These are phyloP conservation scores for Podotricha telesiphe DNA, from an alignment of 2,888 invertebrate species.

Conservation along the genomic window DNA sequence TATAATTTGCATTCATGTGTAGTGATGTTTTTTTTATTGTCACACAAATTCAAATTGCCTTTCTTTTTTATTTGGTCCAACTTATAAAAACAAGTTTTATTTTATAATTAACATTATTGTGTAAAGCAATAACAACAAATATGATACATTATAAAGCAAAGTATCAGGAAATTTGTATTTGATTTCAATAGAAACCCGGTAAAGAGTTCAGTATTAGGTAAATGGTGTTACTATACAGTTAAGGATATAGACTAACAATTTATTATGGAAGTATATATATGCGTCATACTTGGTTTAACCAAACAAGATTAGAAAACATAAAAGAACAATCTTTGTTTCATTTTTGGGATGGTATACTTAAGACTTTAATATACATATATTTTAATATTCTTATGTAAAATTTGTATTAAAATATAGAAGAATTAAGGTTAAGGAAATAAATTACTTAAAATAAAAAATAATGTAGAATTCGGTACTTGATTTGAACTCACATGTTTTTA, in stretches of 20 bases:
- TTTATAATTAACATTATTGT: background rate
- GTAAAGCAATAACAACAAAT: background rate
- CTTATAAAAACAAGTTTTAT: background rate
- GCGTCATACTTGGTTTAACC: constrained; percentile 1
- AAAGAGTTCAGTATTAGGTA: background rate
- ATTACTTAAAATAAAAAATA: background rate
- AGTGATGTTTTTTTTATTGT: too few species aligned
- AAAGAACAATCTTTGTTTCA: background rate
- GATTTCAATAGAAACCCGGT: background rate
- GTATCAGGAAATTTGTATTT: background rate
- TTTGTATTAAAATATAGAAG: background rate
- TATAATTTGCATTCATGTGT: too few species aligned
- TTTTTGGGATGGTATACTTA: background rate
- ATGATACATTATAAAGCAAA: background rate
- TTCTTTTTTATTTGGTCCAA: too few species aligned
- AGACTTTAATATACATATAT: too few species aligned
- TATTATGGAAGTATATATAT: background rate
- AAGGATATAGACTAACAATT: background rate
- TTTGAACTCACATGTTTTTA: background rate
- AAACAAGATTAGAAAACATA: background rate
- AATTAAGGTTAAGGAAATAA: too few species aligned
- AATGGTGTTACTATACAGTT: background rate
- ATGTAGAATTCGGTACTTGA: background rate
- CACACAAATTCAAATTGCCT: too few species aligned
- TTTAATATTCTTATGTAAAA: too few species aligned